Evolutionary conservation across 2,113 vertebrate species (phyloP).

Genomic region (Nematolebias whitei): DNA sequence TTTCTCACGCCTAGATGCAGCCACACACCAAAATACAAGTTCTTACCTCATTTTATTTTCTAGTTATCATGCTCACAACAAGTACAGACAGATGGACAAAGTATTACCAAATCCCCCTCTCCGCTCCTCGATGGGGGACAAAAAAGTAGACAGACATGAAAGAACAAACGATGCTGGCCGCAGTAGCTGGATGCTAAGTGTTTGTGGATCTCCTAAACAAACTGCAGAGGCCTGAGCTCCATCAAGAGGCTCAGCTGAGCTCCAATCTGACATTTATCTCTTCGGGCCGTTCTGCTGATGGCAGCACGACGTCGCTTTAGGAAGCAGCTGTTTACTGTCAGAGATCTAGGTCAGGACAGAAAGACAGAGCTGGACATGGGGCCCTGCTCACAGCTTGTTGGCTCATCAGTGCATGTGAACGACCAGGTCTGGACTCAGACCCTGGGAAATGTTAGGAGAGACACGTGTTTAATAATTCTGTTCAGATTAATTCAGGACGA

Average conservation of each 20-base stretch:
- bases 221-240: conserved; percentile 66
- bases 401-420: neutral
- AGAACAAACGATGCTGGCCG: conserved; percentile 9
- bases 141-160: neutral
- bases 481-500: too few relatives aligned
- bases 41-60: too few relatives aligned
- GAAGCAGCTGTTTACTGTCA: conserved; percentile 82
- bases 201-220: conserved; percentile 71
- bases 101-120: too few relatives aligned
- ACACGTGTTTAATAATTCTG: neutral
- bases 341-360: conserved; percentile 83
- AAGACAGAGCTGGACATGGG: conserved; percentile 23
- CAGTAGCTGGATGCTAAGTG: conserved; percentile 62
- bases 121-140: too few relatives aligned
- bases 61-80: too few relatives aligned
- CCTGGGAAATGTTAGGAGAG: neutral
- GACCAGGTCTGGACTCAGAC: neutral
- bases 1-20: too few relatives aligned
- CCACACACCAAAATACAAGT: too few relatives aligned
- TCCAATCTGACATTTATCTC: conserved; percentile 85
- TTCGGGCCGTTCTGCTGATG: conserved; percentile 77
- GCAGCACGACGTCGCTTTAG: conserved; percentile 73
- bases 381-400: conserved; percentile 25
- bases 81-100: too few relatives aligned
- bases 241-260: conserved; percentile 73